phyloP scores from a whole-genome alignment of 2,797 vertebrate species.

The Gambelia wislizenii region DNA sequence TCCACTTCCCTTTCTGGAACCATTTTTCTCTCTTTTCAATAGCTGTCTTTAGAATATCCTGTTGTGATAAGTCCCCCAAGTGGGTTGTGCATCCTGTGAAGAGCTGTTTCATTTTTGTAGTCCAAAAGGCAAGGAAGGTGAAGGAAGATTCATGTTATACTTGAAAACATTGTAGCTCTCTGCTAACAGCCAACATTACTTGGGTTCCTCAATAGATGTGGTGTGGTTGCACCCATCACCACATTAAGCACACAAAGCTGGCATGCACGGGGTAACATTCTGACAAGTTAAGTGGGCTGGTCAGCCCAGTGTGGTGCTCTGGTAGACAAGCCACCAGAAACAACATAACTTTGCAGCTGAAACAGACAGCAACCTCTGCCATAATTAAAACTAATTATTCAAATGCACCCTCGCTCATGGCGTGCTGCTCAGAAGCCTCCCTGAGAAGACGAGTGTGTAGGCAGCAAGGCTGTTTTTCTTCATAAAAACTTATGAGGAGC shows the following conservation, averaged over 20 bases:
- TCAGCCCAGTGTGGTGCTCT: background rate
- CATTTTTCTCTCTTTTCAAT: background rate
- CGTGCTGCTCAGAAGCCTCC: conserved; percentile 76
- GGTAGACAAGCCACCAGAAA: conserved; percentile 58
- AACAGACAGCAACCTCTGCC: conserved; percentile 76
- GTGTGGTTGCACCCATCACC: background rate
- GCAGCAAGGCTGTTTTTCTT: conserved; percentile 87
- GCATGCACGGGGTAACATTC: background rate
- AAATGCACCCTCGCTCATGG: conserved; percentile 74
- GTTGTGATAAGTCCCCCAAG: background rate
- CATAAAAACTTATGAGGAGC: conserved; percentile 87
- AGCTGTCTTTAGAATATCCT: background rate
- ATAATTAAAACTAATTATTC: conserved; percentile 88
- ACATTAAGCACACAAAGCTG: background rate
- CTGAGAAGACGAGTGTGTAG: conserved; percentile 73
- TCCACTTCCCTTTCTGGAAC: background rate
- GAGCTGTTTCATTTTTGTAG: background rate
- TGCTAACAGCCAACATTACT: background rate
- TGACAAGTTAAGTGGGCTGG: conserved; percentile 33
- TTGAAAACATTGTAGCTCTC: background rate
- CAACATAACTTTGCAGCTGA: conserved; percentile 58
- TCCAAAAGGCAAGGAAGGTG: background rate
- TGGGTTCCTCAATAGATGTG: background rate
- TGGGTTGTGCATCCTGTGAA: background rate
- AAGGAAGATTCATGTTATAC: background rate